Base-by-base conservation (phyloP, 2,888 invertebrate genomes). In the Cryptosula pallasiana region DNA sequence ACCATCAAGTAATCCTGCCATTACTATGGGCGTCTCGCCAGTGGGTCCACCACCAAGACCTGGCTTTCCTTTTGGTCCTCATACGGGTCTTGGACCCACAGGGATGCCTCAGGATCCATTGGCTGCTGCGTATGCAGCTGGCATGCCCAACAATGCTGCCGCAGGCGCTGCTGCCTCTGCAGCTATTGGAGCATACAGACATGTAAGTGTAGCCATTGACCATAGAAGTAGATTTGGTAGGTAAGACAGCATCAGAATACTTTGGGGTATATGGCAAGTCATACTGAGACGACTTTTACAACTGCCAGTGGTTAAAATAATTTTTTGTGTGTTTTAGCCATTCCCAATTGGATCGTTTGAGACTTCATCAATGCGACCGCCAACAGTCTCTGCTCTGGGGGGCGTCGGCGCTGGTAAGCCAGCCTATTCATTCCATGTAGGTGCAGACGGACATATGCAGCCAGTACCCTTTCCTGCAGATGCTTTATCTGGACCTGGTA, bases 391-490 rank as follows among this genome's bases (percentile, higher is more conserved):
- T 57, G n/a, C 20, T 57, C 57, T 57, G 25, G 63, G 63, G 1
- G 32, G 63, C 32, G 63, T 32, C 13, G 63, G 63, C 3, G 32
- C 63, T 13, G 63, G 63, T 34, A 63, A 63, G 27, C 63, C 63
- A 76, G 94, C 95, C 29, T 96, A 96, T 86, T 94, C 95, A 77
- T 95, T 94, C 88, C 94, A 94, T 87, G 92, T 95, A 84, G 93
- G 92, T 73, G 82, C 81, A 54, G 85, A 85, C 72, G 84, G 84
- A 20, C 82, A 82, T 76, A 84, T 85, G 83, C 85, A 92, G 83
- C 95, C 94, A 55, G 95, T 95, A 76, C 94, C 93, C 75, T 97
- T 97, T 87, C 96, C 96, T 69, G 90, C 92, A 54, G 97, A 97
- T 87, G 95, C 96, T 72, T 88, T 95, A 72, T 89, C 91, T 73